Evolutionary conservation across 2,888 invertebrate genomes (phyloP).

Genomic region (Phrixothrix hirtus): DNA sequence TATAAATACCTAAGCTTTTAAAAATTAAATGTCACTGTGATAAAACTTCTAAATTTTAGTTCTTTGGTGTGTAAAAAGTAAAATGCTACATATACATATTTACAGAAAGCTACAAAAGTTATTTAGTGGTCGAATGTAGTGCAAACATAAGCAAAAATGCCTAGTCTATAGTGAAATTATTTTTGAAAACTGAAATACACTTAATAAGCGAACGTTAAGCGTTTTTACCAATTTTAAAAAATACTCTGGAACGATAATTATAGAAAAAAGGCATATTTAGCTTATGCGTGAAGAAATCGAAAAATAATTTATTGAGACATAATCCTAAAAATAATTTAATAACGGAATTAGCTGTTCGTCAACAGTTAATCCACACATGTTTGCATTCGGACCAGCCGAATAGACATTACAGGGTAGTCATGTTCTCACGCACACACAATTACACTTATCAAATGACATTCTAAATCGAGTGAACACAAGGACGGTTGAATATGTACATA

Average conservation of each 20-base stretch:
- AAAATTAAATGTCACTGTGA: slow-evolving; percentile 18
- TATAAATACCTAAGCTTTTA: slow-evolving; percentile 15
- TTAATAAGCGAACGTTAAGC: no score
- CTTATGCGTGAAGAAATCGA: slow-evolving; percentile 19
- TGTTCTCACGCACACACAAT: no score
- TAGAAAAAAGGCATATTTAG: slow-evolving; percentile 12
- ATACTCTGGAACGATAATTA: no score
- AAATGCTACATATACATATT: slow-evolving; percentile 24
- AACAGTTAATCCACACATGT: slow-evolving; percentile 16
- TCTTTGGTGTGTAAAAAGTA: slow-evolving; percentile 41
- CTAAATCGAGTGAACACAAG: slow-evolving; percentile 53
- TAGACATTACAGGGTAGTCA: slow-evolving; percentile 13
- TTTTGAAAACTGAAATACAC: no score
- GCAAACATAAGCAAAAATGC: no score
- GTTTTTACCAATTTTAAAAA: no score
- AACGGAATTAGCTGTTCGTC: slow-evolving; percentile 15
- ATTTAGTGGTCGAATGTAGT: no score
- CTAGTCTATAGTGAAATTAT: no score
- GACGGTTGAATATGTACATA: slow-evolving; percentile 48
- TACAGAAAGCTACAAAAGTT: slow-evolving; percentile 23
- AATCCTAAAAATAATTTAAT: slow-evolving; percentile 24
- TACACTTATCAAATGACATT: slow-evolving; percentile 20
- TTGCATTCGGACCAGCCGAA: slow-evolving; percentile 49
- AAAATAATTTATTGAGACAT: slow-evolving; percentile 23
- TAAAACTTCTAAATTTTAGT: slow-evolving; percentile 38